phyloP scores from a whole-genome alignment of 2,113 vertebrate species.

The Opisthocomus hoazin region DNA sequence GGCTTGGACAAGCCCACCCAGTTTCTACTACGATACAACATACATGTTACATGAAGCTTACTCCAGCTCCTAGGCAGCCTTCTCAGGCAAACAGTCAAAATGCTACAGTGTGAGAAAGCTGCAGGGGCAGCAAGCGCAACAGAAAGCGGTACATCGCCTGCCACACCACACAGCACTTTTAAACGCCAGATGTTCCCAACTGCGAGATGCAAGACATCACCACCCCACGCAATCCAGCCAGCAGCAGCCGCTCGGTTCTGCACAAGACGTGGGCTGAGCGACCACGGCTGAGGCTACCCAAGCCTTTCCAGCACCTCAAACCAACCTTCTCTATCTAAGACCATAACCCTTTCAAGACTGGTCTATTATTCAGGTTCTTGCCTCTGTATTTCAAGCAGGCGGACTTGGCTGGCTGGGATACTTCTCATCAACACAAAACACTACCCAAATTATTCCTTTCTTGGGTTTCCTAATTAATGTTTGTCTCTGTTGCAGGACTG shows the following conservation, averaged over 20 bases:
- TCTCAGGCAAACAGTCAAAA: background rate
- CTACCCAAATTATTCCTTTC: background rate
- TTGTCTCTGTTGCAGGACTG: background rate
- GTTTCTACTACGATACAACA: rapidly evolving
- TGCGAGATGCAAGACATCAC: background rate
- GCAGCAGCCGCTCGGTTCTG: background rate
- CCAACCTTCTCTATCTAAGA: background rate
- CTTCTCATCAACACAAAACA: background rate
- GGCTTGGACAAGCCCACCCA: background rate
- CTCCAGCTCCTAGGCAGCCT: background rate
- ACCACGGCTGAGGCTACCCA: rapidly evolving
- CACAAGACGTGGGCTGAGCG: rapidly evolving
- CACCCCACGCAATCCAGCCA: rapidly evolving
- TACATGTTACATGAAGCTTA: rapidly evolving
- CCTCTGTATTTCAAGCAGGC: background rate
- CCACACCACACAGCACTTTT: background rate
- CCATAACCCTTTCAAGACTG: background rate
- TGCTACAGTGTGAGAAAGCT: background rate
- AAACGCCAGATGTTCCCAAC: background rate
- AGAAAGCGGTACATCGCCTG: background rate
- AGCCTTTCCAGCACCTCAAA: background rate
- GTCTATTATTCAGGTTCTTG: background rate
- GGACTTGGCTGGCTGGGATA: background rate
- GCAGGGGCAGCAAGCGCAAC: background rate
- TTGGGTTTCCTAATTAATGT: background rate